Evolutionary conservation across 2,888 invertebrate genomes (phyloP).

Genomic region (Dryococelus australis): DNA sequence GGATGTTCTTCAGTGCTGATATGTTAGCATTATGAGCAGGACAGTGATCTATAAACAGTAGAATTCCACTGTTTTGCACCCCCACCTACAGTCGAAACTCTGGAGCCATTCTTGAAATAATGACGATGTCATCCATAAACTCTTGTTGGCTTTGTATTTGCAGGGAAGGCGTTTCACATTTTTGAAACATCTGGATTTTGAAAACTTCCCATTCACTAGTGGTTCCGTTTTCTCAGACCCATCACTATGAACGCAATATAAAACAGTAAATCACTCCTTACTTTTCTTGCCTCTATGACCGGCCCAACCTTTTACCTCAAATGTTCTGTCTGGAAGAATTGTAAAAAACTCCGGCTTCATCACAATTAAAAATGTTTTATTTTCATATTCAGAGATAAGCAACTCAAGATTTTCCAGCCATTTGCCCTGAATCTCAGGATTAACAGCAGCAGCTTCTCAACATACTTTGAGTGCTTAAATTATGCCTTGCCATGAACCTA

Average conservation of each 20-base stretch:
- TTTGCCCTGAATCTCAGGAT: not conserved
- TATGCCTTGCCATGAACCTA: not conserved
- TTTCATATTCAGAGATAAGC: not conserved
- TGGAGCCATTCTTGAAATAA: not conserved
- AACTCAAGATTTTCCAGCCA: not conserved
- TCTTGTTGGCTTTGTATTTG: not conserved
- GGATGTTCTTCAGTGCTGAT: not conserved
- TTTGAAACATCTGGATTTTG: not conserved
- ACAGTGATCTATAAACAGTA: not conserved
- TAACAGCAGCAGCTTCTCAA: not conserved
- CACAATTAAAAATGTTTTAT: not conserved
- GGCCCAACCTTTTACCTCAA: not conserved
- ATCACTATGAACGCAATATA: too few species aligned
- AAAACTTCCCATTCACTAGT: not conserved
- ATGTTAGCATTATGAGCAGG: not conserved
- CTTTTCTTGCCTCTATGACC: not conserved
- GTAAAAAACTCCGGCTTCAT: not conserved
- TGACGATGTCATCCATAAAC: not conserved
- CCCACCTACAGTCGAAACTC: not conserved
- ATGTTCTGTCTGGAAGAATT: not conserved
- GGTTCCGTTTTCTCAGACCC: not conserved
- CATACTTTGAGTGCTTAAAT: not conserved
- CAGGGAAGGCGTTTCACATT: not conserved
- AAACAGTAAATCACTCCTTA: too few species aligned
- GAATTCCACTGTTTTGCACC: not conserved